Percentiles rank a stretch among this genome's conserved stretches.
Evolutionary conservation across 2,888 invertebrate species (phyloP).

Genomic region (Tachina lurida): DNA sequence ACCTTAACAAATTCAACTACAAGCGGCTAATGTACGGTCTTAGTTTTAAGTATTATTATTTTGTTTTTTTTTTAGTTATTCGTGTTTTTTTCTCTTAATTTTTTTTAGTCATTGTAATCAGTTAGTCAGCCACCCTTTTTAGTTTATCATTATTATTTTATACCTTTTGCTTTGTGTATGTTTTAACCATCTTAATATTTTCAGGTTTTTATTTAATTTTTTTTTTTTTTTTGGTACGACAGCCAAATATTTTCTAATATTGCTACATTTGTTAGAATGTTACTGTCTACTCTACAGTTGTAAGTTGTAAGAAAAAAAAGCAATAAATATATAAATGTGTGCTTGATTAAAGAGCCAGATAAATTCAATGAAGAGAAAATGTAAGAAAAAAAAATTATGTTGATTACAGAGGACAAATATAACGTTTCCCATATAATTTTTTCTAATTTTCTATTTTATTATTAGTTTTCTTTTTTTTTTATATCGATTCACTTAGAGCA

Average conservation of each 20-base stretch:
- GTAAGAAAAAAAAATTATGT: constrained; percentile 51
- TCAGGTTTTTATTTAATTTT: constrained; percentile 10
- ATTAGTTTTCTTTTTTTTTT: background rate
- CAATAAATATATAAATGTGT: constrained; percentile 2
- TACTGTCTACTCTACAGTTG: background rate
- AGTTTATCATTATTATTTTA: constrained; percentile 38
- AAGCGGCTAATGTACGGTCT: constrained; percentile 12
- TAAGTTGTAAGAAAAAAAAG: constrained; percentile 3
- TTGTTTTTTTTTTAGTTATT: constrained; percentile 2
- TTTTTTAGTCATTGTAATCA: constrained; percentile 71
- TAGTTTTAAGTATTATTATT: constrained; percentile 7
- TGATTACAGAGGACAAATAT: constrained; percentile 74
- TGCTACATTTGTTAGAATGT: constrained; percentile 44
- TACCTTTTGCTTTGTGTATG: background rate
- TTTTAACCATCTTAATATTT: constrained; percentile 8
- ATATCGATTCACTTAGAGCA: constrained; percentile 33
- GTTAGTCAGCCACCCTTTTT: constrained; percentile 53
- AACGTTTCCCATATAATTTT: constrained; percentile 78
- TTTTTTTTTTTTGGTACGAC: constrained; percentile 8
- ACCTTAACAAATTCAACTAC: constrained; percentile 1
- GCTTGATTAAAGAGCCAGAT: constrained; percentile 50
- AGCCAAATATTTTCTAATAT: constrained; percentile 43
- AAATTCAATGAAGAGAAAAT: constrained; percentile 57
- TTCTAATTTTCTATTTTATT: constrained; percentile 43
- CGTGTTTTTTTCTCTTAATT: background rate